Evolutionary conservation across 2,797 vertebrate genomes (phyloP), one percentile per base, ranked within the genome.

Genomic region (Carcharodon carcharias): DNA sequence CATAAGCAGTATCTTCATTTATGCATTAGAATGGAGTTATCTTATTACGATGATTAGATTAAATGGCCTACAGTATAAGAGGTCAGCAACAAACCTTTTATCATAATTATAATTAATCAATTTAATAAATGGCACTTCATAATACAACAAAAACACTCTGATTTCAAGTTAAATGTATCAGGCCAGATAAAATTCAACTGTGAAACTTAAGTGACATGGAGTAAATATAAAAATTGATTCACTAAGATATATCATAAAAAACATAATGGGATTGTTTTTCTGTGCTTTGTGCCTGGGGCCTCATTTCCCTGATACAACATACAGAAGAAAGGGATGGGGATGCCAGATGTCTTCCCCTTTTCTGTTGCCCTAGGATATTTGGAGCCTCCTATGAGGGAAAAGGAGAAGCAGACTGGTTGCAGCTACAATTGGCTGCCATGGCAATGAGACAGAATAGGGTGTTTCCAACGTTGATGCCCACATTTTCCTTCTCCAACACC

Each of bases 31-130:
- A 93, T 93, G 21, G 35, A 65, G 18, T n/a, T 65, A 63, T 93
- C 61, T 65, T 45, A 93, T 93, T 93, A 65, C 6, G 40, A 65
- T 93, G 35, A 93, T 65, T 65, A 93, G 61, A 63, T 93, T 65
- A 65, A 65, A 61, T 40, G 40, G 58, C n/a, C 91, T 40, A 65
- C 40, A 63, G 40, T 65, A 93, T n/a, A 61, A n/a, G 58, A 88
- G 85, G 85, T 88, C 50, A 26, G 58, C 89, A 61, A 61, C 12
- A 65, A 67, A 65, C 35, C 35, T 65, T 91, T 40, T 18, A 92
- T 63, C 89, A 65, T 65, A 93, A 93, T 93, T 65, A 65, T 67
- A 93, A 65, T 93, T 26, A 65, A 93, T 65, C 61, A 45, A 65
- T 93, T 65, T 56, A 65, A 92, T 65, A 93, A 65, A 21, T 93